Evolutionary conservation across 2,797 vertebrate species (phyloP).

Genomic region (Ataeniobius toweri): DNA sequence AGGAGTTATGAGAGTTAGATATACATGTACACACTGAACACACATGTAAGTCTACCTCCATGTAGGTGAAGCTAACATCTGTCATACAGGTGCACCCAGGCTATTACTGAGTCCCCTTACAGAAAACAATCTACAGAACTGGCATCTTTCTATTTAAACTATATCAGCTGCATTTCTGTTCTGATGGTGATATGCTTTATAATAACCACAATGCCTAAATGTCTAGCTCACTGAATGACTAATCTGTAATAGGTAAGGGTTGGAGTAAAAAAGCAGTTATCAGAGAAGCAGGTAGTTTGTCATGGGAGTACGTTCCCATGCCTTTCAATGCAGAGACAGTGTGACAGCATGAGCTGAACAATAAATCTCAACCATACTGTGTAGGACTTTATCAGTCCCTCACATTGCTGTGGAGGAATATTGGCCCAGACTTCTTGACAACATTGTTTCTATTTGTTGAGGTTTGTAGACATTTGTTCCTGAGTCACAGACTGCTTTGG

Average conservation of each 20-base stretch:
- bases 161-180: not conserved
- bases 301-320: no score
- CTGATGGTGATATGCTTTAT: not conserved
- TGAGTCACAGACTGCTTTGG: not conserved
- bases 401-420: no score
- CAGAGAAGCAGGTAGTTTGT: not conserved
- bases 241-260: no score
- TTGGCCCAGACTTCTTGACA: no score
- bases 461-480: not conserved
- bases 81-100: slow-evolving; percentile 14
- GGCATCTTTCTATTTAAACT: slow-evolving; percentile 6
- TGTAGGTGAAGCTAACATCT: slow-evolving; percentile 2
- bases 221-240: not conserved
- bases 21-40: not conserved
- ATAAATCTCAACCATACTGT: not conserved
- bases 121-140: not conserved
- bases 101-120: not conserved
- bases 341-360: not conserved
- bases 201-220: not conserved
- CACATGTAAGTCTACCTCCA: not conserved
- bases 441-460: not conserved
- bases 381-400: not conserved
- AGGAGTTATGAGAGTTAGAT: slow-evolving; percentile 9
- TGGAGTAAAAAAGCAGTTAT: not conserved
- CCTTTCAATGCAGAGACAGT: not conserved